Base-by-base conservation (phyloP, 92 coral and sea anemone species). In the Palythoa heliodiscus region DNA sequence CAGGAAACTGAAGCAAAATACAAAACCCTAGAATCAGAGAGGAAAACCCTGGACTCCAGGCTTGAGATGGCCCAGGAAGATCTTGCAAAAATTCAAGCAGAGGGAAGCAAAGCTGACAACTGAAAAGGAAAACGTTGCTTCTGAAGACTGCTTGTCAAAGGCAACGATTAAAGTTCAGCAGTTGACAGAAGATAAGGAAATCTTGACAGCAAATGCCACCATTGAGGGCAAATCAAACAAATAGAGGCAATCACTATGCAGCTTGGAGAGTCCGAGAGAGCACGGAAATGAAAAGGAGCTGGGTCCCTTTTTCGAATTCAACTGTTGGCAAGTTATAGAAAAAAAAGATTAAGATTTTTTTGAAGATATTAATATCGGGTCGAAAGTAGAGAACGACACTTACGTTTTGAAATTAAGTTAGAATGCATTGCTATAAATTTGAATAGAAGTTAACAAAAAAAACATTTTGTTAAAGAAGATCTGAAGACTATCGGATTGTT, bases 201-300 rank as follows among this genome's bases (percentile, higher is more conserved):
- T 91, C 69, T 40, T 90, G 3, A 91, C 94, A 47, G 94, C 98
- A 19, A 95, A 96, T 78, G 90, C 89, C 29, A 93, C 95, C n/a
- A 80, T 94, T 29, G 92, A 82, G 11, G 87, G 16, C 99, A 96
- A 67, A 95, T 93, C 63, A 93, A 91, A 76, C 95, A 94, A 79
- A 85, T 96, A 70, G 98, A 96, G 80, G 89, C 87, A 67, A 86
- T 96, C 48, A 96, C 99, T 3, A 77, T 96, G 29, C 98, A 96
- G 90, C 89, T 96, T 20, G 98, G 92, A 35, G 97, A 94, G 87
- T 87, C 94, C 7, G 97, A 96, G 89, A 91, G 98, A 73, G 87
- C 89, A 20, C 81, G 94, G 57, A 87, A 87, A 60, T 93, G 92
- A 70, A 91, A 92, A 60, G 93, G 89, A 66, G 96, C 50, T 43